Base-by-base conservation (phyloP, 2,113 vertebrate species). In the Dipodomys spectabilis region DNA sequence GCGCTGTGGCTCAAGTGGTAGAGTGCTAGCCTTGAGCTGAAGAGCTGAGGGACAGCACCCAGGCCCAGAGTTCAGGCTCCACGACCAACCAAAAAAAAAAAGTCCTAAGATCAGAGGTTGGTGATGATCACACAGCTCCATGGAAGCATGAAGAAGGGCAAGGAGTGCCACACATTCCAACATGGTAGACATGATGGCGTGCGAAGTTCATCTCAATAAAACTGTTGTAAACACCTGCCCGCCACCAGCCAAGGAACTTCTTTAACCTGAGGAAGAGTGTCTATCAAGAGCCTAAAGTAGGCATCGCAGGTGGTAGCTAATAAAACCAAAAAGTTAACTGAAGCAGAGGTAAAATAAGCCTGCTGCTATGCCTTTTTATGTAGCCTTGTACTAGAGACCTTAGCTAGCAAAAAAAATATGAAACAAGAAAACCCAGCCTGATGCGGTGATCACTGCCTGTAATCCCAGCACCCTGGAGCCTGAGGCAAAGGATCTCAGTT, bases 121-220 rank as follows among this genome's bases (percentile, higher is more conserved):
- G 39, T 4, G 67, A n/a, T 45, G 39, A 6, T 23, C 82, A 23
- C 39, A 57, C 27, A 65, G 64, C 12, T 81, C 93, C 90, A 39
- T 77, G 39, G 89, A 44, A 39, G 53, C 30, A 18, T 27, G n/a
- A 23, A 91, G 87, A 35, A 13, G 53, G 15, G n/a, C 57, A 79
- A 39, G 28, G 45, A 45, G n/a, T 25, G 68, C 6, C 9, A 53
- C 25, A 72, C 16, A 73, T 4, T 18, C 91, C 79, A 45, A 94
- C 80, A 62, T 35, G 53, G 35, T 64, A 4, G 13, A 11, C 75
- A 92, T 82, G 75, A 28, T 62, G 30, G 16, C 25, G 44, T 32
- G 19, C 69, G 44, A 49, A 32, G 78, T 92, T 91, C 84, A 88
- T 69, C 45, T 95, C 74, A 71, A 19, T 60, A 75, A 71, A 85